A percentile compares a stretch with the other conserved stretches of the same genome.
phyloP scores from a whole-genome alignment of 2,888 invertebrate genomes.

The Phanerotoma sp. region DNA sequence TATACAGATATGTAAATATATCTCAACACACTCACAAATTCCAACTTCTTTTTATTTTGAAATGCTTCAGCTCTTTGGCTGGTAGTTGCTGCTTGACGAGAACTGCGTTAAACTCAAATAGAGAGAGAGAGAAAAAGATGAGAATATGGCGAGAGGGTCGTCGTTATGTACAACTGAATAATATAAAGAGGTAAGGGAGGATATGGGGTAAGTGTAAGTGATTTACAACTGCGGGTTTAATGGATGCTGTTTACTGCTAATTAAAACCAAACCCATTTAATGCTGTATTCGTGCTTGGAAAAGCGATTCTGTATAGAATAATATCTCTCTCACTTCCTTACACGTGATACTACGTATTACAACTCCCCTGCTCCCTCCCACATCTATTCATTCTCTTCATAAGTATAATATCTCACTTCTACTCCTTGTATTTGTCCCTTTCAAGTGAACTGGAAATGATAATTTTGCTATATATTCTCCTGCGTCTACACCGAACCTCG shows the following conservation, averaged over 20 bases:
- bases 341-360: neutral
- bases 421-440: neutral
- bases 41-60: neutral
- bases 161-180: neutral
- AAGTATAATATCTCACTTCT: constrained; percentile 9
- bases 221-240: constrained; percentile 54
- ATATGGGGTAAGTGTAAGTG: constrained; percentile 52
- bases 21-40: neutral
- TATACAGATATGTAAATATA: neutral
- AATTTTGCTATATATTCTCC: constrained; percentile 19
- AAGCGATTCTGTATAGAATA: constrained; percentile 37
- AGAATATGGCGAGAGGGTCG: constrained; percentile 19
- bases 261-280: constrained; percentile 54
- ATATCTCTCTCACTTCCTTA: constrained; percentile 1
- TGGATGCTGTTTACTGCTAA: constrained; percentile 56
- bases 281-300: constrained; percentile 38
- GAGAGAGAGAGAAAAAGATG: constrained; percentile 15
- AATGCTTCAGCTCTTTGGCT: neutral
- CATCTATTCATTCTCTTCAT: constrained; percentile 5
- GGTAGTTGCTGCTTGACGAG: neutral
- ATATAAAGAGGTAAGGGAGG: constrained; percentile 26
- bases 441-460: constrained; percentile 19
- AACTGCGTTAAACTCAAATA: neutral
- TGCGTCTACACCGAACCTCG: constrained; percentile 10
- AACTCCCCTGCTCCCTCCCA: neutral